Evolutionary conservation across 2,797 vertebrate genomes (phyloP).

Genomic region (Periparus ater): DNA sequence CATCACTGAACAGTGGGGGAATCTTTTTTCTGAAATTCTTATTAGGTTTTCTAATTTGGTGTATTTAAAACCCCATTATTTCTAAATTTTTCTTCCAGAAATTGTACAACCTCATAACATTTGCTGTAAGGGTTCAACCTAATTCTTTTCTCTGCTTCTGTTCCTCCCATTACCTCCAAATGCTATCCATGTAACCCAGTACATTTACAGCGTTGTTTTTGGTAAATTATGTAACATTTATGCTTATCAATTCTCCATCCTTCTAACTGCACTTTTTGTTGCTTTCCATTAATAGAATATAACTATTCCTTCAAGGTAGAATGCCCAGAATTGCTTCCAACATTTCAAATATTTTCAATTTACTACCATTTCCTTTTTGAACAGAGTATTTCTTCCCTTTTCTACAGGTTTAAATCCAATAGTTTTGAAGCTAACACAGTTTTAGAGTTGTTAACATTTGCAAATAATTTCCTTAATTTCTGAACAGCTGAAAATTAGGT

Average conservation of each 20-base stretch:
- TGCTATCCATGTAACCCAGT: neutral
- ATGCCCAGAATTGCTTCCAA: neutral
- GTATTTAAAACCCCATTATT: neutral
- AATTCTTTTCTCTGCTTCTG: neutral
- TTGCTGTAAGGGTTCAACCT: neutral
- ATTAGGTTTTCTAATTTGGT: neutral
- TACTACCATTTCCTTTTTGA: neutral
- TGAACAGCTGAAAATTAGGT: neutral
- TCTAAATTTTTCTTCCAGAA: neutral
- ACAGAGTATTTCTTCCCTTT: neutral
- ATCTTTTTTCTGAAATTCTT: neutral
- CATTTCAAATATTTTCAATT: neutral
- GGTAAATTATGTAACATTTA: neutral
- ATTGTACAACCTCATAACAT: neutral
- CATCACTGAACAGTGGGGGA: neutral
- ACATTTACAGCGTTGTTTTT: neutral
- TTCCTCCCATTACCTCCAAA: neutral
- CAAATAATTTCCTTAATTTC: neutral
- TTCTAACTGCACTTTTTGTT: neutral
- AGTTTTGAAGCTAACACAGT: neutral
- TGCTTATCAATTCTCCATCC: neutral
- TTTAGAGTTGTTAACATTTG: neutral
- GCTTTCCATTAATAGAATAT: neutral
- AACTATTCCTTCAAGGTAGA: neutral
- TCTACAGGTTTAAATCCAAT: neutral